phyloP scores from a whole-genome alignment of 1,140 invertebrate genomes.

The Chrysomallon squamiferum region DNA sequence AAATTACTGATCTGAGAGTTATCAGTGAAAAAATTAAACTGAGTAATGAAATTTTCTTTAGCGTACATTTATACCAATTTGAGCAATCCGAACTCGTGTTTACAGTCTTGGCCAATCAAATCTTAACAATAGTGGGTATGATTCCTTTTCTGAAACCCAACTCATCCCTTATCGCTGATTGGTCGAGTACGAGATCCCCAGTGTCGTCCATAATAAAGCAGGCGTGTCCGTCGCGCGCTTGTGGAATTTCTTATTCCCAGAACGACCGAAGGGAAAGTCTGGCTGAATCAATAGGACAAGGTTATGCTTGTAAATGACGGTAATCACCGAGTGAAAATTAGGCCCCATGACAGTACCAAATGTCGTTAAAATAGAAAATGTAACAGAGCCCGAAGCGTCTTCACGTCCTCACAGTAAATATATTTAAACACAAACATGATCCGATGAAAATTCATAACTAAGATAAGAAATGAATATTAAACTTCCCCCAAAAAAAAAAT shows the following conservation, averaged over 20 bases:
- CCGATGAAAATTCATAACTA: neutral
- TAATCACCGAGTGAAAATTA: slow-evolving; percentile 5
- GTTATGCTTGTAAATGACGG: slow-evolving; percentile 4
- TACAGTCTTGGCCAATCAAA: slow-evolving; percentile 18
- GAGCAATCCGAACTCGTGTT: neutral
- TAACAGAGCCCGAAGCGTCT: neutral
- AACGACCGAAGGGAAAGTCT: neutral
- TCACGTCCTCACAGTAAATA: neutral
- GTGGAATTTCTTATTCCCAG: neutral
- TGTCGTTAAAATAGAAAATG: slow-evolving; percentile 1
- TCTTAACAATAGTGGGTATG: slow-evolving; percentile 3
- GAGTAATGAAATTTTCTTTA: slow-evolving; percentile 38
- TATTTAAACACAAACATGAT: neutral
- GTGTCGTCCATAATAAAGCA: slow-evolving; percentile 7
- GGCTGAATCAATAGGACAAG: slow-evolving; percentile 1
- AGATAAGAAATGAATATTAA: neutral
- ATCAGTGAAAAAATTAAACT: slow-evolving; percentile 27
- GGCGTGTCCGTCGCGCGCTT: neutral
- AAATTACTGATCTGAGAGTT: neutral
- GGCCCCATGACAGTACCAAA: slow-evolving; percentile 5
- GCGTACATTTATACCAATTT: slow-evolving; percentile 24
- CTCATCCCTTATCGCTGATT: slow-evolving; percentile 7
- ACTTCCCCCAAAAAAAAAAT: neutral
- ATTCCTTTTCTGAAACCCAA: slow-evolving; percentile 1
- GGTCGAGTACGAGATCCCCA: neutral